A percentile compares a stretch with the other conserved stretches of the same genome.
phyloP scores from a whole-genome alignment of 1,140 invertebrate genomes.

The Popillia japonica region DNA sequence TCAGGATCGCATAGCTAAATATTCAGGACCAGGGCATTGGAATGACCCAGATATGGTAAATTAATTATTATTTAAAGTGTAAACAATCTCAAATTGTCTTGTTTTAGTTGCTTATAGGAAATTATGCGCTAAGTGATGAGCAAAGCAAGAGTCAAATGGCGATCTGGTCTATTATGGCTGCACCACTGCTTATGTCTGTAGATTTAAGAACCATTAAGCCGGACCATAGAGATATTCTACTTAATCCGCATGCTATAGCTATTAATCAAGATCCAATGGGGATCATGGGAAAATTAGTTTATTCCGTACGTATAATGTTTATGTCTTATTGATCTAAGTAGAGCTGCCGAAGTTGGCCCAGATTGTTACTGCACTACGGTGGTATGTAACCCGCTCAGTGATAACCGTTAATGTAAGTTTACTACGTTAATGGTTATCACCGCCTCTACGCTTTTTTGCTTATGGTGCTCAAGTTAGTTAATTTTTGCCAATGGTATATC shows the following conservation, averaged over 20 bases:
- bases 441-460: too few species aligned
- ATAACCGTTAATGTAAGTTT: too few species aligned
- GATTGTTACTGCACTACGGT: too few species aligned
- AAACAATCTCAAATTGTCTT: not conserved
- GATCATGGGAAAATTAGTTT: constrained; percentile 45
- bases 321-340: too few species aligned
- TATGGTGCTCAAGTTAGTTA: too few species aligned
- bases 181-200: constrained; percentile 90
- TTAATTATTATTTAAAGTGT: constrained; percentile 54
- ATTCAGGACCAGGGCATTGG: constrained; percentile 86
- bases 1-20: constrained; percentile 72
- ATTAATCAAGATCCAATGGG: constrained; percentile 86
- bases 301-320: not conserved
- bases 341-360: too few species aligned
- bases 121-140: constrained; percentile 83
- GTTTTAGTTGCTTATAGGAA: constrained; percentile 72
- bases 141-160: constrained; percentile 89
- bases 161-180: constrained; percentile 87
- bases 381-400: too few species aligned
- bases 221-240: constrained; percentile 78
- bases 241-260: constrained; percentile 78
- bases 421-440: too few species aligned
- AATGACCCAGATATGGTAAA: constrained; percentile 90
- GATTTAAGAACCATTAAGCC: constrained; percentile 77
- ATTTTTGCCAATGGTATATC: too few species aligned